Conservation (phyloP, 2,113 vertebrate genomes). For the Holacanthus passer region DNA sequence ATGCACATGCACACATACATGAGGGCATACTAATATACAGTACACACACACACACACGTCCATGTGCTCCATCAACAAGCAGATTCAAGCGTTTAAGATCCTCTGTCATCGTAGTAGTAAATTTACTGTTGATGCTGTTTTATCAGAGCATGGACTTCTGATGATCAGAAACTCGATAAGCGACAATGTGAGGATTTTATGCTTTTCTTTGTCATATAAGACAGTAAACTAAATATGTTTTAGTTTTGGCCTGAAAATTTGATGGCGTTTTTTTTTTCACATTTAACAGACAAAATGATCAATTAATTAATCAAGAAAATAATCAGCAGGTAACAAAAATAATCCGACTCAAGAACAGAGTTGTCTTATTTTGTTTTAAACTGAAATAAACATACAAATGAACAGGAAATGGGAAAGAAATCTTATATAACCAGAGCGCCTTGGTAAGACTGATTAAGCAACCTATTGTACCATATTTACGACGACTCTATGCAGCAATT, state of each 20-base stretch:
- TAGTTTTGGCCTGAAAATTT: background rate
- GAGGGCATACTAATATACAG: background rate
- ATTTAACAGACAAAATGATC: background rate
- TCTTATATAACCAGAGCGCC: background rate
- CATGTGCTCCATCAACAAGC: background rate
- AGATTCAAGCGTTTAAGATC: too few species aligned
- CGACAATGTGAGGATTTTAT: background rate
- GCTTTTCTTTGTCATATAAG: background rate
- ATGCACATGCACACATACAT: background rate
- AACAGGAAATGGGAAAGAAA: too few species aligned
- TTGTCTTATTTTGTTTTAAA: too few species aligned
- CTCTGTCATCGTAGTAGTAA: too few species aligned
- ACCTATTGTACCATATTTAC: too few species aligned
- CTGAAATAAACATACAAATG: too few species aligned
- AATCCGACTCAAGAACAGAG: background rate
- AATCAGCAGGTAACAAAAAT: background rate
- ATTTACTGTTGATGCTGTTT: too few species aligned
- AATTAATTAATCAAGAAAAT: too few species aligned
- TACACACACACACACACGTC: background rate
- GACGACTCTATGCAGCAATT: background rate
- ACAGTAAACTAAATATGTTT: background rate
- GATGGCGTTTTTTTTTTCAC: background rate
- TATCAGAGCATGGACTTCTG: too few species aligned
- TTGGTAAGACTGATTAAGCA: background rate
- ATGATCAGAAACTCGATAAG: background rate